phyloP scores from a whole-genome alignment of 1,140 invertebrate species.

The Pteromalus puparum region DNA sequence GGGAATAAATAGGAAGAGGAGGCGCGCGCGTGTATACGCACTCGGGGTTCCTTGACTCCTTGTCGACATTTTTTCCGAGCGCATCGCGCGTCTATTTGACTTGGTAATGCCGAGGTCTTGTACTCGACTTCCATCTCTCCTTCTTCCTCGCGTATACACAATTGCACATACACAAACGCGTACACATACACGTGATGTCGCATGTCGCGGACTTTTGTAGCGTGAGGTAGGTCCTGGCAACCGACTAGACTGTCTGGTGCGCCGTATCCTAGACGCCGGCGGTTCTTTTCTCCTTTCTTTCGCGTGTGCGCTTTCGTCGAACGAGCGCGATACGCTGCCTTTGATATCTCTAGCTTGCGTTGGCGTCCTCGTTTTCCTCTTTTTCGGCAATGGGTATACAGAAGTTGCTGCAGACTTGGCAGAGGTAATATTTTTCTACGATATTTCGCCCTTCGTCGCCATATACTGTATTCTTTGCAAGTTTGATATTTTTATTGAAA shows the following conservation, averaged over 20 bases:
- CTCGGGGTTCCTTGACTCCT: conserved; percentile 68
- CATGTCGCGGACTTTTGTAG: neutral
- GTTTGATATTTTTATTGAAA: too few species aligned
- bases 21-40: conserved; percentile 44
- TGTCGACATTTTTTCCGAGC: conserved; percentile 65
- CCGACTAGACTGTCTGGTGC: neutral
- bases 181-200: neutral
- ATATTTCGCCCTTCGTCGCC: neutral
- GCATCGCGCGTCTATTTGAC: conserved; percentile 68
- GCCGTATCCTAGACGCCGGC: conserved; percentile 38
- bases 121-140: conserved; percentile 49
- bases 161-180: neutral
- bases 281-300: neutral
- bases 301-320: neutral
- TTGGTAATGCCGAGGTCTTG: conserved; percentile 72
- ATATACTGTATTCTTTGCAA: neutral
- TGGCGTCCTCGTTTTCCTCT: neutral
- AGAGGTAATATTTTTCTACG: neutral
- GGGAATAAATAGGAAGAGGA: conserved; percentile 54
- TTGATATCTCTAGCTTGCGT: neutral
- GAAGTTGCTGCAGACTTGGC: neutral
- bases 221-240: conserved; percentile 38
- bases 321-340: conserved; percentile 30
- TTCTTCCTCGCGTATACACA: neutral
- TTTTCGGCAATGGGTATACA: neutral